These are phyloP conservation scores for Rhabdophis nuchalis DNA, from an alignment of 2,797 vertebrate genomes.

Conservation along the genomic window DNA sequence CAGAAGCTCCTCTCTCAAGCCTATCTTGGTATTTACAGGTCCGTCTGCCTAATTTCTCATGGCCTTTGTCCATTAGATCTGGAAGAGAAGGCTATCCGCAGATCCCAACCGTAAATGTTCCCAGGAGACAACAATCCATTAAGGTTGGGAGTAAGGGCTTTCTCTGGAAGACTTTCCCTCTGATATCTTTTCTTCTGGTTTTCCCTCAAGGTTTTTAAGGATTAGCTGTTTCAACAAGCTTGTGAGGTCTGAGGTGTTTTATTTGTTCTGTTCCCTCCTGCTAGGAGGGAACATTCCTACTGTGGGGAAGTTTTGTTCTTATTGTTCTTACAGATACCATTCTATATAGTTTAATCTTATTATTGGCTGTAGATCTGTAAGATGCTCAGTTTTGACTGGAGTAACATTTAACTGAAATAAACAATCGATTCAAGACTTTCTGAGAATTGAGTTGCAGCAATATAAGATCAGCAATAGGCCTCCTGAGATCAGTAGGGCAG, in stretches of 20 bases:
- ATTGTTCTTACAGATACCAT: not conserved
- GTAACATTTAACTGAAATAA: not conserved
- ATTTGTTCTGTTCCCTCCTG: not conserved
- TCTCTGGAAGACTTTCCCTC: not conserved
- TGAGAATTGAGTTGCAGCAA: not conserved
- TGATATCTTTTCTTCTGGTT: not conserved
- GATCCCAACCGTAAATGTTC: not conserved
- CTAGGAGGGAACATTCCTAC: not conserved
- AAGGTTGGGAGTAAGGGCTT: not conserved
- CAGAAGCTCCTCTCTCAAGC: not conserved
- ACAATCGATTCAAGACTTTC: not conserved
- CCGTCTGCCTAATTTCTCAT: not conserved
- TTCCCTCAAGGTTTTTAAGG: not conserved
- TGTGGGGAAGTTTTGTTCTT: not conserved
- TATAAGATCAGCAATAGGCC: not conserved
- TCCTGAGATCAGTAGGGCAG: not conserved
- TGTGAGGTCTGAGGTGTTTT: not conserved
- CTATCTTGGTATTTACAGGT: not conserved
- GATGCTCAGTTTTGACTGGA: not conserved
- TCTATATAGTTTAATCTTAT: not conserved
- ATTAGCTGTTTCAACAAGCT: not conserved
- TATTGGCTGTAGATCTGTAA: not conserved
- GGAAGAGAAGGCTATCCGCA: not conserved
- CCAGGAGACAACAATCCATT: not conserved
- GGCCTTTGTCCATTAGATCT: not conserved